phyloP scores from a whole-genome alignment of 2,888 invertebrate genomes.

The Rhabditophanes sp. region DNA sequence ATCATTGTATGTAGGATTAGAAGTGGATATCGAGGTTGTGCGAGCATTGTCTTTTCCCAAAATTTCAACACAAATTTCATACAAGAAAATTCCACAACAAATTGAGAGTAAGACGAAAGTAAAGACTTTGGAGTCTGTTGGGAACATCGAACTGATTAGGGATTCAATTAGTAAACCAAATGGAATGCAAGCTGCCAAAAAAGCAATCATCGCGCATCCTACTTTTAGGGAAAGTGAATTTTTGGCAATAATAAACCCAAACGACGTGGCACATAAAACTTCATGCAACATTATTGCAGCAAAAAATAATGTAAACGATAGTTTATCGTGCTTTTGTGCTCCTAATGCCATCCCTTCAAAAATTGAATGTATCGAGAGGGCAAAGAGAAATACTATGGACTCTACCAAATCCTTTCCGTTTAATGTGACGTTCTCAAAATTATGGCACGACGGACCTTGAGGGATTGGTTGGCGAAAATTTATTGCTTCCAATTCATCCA shows the following conservation, averaged over 20 bases:
- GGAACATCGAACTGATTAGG: constrained; percentile 5
- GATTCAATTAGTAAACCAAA: constrained; percentile 26
- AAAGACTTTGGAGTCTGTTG: constrained; percentile 15
- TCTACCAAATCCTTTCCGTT: too few species aligned
- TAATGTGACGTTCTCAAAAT: too few species aligned
- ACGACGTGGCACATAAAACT: constrained; percentile 33
- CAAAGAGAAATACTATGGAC: constrained; percentile 49
- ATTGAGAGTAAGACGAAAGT: constrained; percentile 33
- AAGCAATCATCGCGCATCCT: constrained; percentile 19
- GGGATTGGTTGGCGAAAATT: too few species aligned
- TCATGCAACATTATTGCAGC: constrained; percentile 35
- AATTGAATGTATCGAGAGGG: constrained; percentile 51
- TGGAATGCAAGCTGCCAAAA: constrained; percentile 29
- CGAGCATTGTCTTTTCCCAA: constrained; percentile 27
- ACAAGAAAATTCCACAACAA: constrained; percentile 39
- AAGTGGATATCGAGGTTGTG: too few species aligned
- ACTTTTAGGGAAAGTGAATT: constrained; percentile 19
- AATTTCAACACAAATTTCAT: constrained; percentile 39
- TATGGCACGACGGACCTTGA: too few species aligned
- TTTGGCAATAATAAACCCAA: constrained; percentile 32
- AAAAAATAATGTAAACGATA: constrained; percentile 26
- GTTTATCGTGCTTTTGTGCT: constrained; percentile 44
- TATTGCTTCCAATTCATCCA: too few species aligned
- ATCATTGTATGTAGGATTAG: too few species aligned
- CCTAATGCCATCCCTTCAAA: constrained; percentile 54